A percentile compares a stretch with the other conserved stretches of the same genome.
phyloP scores from a whole-genome alignment of 2,797 vertebrate genomes.

The Urocyon cinereoargenteus region DNA sequence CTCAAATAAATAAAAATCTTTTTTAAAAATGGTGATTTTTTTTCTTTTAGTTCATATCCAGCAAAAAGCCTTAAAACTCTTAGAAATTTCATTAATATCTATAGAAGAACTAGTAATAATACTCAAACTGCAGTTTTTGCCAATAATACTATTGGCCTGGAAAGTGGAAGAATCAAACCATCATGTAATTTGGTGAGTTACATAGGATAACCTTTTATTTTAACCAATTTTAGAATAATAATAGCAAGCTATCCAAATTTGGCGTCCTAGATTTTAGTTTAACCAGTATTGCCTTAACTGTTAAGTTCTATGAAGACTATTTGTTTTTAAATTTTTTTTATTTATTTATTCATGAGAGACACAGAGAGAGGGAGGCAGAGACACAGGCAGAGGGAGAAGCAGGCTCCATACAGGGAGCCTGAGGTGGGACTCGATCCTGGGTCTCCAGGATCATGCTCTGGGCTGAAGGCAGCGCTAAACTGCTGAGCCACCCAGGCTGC shows the following conservation, averaged over 20 bases:
- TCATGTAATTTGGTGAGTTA: constrained; percentile 25
- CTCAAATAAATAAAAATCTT: too few relatives aligned
- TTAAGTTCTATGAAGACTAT: background rate
- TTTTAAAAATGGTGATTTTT: background rate
- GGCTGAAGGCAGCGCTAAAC: too few relatives aligned
- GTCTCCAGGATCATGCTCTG: too few relatives aligned
- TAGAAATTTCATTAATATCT: constrained; percentile 11
- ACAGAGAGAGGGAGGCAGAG: too few relatives aligned
- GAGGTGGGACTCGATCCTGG: too few relatives aligned
- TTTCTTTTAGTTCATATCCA: background rate
- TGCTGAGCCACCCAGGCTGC: too few relatives aligned
- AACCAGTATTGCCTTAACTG: background rate
- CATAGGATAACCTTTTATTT: background rate
- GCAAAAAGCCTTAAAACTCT: background rate
- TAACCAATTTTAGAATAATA: constrained; percentile 13
- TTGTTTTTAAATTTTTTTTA: background rate
- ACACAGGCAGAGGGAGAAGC: too few relatives aligned
- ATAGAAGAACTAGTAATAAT: constrained; percentile 25
- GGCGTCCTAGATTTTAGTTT: background rate
- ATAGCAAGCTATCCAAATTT: constrained; percentile 29
- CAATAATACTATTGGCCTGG: background rate
- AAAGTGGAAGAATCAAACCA: background rate
- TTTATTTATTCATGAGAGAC: too few relatives aligned
- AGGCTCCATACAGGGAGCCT: too few relatives aligned
- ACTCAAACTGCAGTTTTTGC: background rate